Base-by-base conservation (phyloP, 2,888 invertebrate genomes). In the Sthenelais limicola region DNA sequence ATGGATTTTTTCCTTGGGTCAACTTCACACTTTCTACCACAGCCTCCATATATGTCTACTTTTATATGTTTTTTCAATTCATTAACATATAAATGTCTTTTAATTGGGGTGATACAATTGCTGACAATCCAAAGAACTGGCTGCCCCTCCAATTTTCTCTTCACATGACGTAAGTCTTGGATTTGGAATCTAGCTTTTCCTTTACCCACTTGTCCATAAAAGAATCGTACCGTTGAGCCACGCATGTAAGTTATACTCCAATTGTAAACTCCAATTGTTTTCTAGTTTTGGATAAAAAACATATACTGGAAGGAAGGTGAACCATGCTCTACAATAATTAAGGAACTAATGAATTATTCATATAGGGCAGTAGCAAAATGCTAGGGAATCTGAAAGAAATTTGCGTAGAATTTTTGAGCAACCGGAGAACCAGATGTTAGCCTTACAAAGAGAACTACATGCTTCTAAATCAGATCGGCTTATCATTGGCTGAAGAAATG, bases 11-110 rank as follows among this genome's bases (percentile, higher is more conserved):
- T 3, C 4, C 7, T 12, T n/a, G 21, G 12, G 12, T 9, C 12
- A 15, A 15, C 12, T 15, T 18, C 12, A 43, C 18, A 18, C 12
- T 15, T 12, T 21, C 12, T 52, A 15, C 49, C 48, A 51, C 68
- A 68, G n/a, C 49, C 15, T 26, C 68, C 68, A 68, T 47, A 68
- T 9, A 68, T 24, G 32, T 68, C 49, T 3, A 68, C 51, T 52
- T 47, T 68, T 7, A 51, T 48, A 9, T 49, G 26, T 51, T 68
- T 68, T 12, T 18, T 30, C 5, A 68, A 24, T 51, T 51, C 9
- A 3, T 51, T 68, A 47, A 47, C 68, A 26, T 52, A 68, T 5
- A 5, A 3, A 21, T 52, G 24, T 51, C 68, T 4, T 52, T 24
- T 21, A 15, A 24, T 35, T 4, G 28, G 7, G 12, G 68, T 52